phyloP scores from a whole-genome alignment of 2,797 vertebrate species.

The Zenarchopterus dispar region DNA sequence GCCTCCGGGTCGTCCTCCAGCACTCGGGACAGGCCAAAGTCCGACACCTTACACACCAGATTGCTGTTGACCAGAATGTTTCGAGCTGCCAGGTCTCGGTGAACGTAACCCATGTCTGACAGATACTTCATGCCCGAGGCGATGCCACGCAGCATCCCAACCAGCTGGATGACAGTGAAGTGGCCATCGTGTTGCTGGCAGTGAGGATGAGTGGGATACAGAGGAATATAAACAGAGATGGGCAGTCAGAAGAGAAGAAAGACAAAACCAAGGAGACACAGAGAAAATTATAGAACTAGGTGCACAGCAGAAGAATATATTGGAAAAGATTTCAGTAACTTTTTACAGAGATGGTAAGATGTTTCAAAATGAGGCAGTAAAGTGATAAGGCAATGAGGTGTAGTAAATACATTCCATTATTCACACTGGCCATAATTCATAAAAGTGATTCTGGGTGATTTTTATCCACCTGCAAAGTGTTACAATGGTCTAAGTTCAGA shows the following conservation, averaged over 20 bases:
- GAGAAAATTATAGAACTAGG: not conserved
- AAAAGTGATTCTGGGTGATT: conserved; percentile 2
- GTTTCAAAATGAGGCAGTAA: conserved; percentile 10
- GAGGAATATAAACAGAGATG: conserved; percentile 9
- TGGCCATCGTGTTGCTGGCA: conserved; percentile 93
- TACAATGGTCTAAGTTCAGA: conserved; percentile 11
- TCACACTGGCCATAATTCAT: conserved; percentile 15
- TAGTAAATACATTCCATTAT: conserved; percentile 15
- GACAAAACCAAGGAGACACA: too few relatives aligned
- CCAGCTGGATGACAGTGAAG: conserved; percentile 96
- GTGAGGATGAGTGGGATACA: conserved; percentile 16
- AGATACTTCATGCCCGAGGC: conserved; percentile 97
- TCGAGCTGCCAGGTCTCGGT: conserved; percentile 93
- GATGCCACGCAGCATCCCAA: conserved; percentile 96
- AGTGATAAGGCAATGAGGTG: conserved; percentile 20
- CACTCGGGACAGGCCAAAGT: conserved; percentile 94
- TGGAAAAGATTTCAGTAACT: not conserved
- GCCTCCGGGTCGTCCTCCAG: conserved; percentile 96
- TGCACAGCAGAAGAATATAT: too few relatives aligned
- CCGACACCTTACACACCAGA: conserved; percentile 96
- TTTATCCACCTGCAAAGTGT: conserved; percentile 5
- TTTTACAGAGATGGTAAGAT: not conserved
- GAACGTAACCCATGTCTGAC: conserved; percentile 96
- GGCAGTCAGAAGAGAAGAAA: not conserved
- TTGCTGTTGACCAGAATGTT: conserved; percentile 98